These are phyloP conservation scores for Campylomormyrus numenius DNA, from an alignment of 2,113 vertebrate species.

Conservation along the genomic window DNA sequence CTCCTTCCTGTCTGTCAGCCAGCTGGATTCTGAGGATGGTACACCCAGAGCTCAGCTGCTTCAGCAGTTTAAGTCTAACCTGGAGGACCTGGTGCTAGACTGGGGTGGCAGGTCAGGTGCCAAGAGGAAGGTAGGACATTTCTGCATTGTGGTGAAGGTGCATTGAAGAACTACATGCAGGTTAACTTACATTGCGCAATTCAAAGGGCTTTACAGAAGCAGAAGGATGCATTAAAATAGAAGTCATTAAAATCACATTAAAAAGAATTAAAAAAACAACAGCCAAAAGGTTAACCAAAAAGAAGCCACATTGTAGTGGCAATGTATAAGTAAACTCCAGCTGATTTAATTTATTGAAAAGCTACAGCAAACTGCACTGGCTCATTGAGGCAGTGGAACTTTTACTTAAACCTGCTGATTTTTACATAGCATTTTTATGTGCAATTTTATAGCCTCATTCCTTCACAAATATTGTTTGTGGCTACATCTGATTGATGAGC, in stretches of 20 bases:
- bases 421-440: not conserved
- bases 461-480: not conserved
- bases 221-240: not conserved
- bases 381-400: not conserved
- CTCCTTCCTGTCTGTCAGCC: constrained; percentile 84
- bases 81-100: constrained; percentile 76
- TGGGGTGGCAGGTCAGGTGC: constrained; percentile 63
- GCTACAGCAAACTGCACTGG: too few species aligned
- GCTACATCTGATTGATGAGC: not conserved
- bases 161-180: not conserved
- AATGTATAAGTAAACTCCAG: not conserved
- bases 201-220: not conserved
- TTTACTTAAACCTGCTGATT: not conserved
- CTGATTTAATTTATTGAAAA: not conserved
- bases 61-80: constrained; percentile 86
- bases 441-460: not conserved
- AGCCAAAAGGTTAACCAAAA: not conserved
- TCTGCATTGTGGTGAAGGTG: not conserved
- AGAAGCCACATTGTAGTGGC: too few species aligned
- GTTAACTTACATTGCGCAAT: not conserved
- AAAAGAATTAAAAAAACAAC: not conserved
- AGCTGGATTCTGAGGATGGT: constrained; percentile 71
- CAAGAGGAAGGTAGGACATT: constrained; percentile 79
- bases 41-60: constrained; percentile 77
- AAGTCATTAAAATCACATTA: not conserved